phyloP scores from a whole-genome alignment of 2,888 invertebrate species.

The Cheilosia variabilis region DNA sequence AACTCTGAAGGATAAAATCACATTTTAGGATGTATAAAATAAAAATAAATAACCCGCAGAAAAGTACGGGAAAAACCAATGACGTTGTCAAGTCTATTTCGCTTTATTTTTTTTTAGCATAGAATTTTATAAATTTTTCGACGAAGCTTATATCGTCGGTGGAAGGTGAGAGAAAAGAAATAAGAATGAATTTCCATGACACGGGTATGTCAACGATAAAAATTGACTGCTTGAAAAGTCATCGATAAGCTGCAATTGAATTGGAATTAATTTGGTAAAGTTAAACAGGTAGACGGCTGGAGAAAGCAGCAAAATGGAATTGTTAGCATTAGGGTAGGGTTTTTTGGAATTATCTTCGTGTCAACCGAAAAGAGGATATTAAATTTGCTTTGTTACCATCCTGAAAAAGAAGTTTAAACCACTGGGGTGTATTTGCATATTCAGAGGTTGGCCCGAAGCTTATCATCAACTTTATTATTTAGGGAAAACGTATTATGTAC shows the following conservation, averaged over 20 bases:
- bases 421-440: no score
- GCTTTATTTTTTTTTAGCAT: neutral
- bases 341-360: neutral
- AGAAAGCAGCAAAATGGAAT: neutral
- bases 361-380: neutral
- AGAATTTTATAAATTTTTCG: constrained; percentile 34
- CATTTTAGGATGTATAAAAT: constrained; percentile 59
- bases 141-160: constrained; percentile 19
- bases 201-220: constrained; percentile 40
- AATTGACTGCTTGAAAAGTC: constrained; percentile 61
- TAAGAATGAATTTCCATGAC: constrained; percentile 33
- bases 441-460: no score
- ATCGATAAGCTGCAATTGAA: constrained; percentile 66
- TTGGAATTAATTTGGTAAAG: constrained; percentile 57
- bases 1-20: constrained; percentile 49
- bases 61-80: constrained; percentile 24
- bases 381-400: no score
- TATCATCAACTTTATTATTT: no score
- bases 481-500: no score
- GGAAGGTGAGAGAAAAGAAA: constrained; percentile 1
- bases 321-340: neutral
- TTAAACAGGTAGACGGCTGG: constrained; percentile 36
- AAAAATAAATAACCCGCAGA: constrained; percentile 59
- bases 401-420: no score
- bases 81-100: constrained; percentile 21